Conservation (phyloP, 2,888 invertebrate species). For the Beris chalybata region DNA sequence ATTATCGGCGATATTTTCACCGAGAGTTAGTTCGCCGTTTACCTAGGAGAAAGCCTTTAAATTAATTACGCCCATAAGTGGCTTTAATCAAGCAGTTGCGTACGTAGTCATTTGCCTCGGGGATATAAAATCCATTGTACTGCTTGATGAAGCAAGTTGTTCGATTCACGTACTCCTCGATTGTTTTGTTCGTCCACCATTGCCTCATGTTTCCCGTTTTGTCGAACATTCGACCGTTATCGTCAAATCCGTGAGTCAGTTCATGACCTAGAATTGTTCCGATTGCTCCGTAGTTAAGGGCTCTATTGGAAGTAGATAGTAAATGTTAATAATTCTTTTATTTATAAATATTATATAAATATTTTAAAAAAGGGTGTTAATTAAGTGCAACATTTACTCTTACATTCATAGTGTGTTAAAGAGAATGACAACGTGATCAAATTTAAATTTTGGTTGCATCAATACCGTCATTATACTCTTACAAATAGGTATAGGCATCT, state of each 20-base stretch:
- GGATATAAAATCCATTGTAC: slow-evolving; percentile 69
- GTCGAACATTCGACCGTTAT: slow-evolving; percentile 75
- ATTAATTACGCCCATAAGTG: background rate
- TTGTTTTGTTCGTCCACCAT: slow-evolving; percentile 86
- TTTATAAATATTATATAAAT: slow-evolving; percentile 47
- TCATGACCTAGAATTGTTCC: slow-evolving; percentile 80
- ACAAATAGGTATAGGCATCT: no score
- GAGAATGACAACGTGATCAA: no score
- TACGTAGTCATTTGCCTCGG: slow-evolving; percentile 66
- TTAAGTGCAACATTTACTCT: no score
- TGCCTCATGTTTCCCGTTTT: slow-evolving; percentile 81
- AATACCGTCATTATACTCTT: no score
- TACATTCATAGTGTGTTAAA: no score
- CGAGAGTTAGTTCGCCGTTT: slow-evolving; percentile 73
- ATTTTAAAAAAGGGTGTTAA: slow-evolving; percentile 4
- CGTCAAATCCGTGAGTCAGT: slow-evolving; percentile 62
- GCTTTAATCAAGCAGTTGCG: slow-evolving; percentile 45
- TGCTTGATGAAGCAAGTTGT: slow-evolving; percentile 85
- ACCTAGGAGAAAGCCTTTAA: slow-evolving; percentile 59
- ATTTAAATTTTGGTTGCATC: no score
- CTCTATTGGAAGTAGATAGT: slow-evolving; percentile 57
- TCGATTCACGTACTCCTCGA: slow-evolving; percentile 72
- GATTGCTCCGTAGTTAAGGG: slow-evolving; percentile 79
- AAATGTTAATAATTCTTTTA: background rate
- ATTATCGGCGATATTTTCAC: slow-evolving; percentile 84